Percentiles rank a stretch among this genome's conserved stretches.
phyloP scores from a whole-genome alignment of 2,113 vertebrate genomes.

The Aplodontia rufa region DNA sequence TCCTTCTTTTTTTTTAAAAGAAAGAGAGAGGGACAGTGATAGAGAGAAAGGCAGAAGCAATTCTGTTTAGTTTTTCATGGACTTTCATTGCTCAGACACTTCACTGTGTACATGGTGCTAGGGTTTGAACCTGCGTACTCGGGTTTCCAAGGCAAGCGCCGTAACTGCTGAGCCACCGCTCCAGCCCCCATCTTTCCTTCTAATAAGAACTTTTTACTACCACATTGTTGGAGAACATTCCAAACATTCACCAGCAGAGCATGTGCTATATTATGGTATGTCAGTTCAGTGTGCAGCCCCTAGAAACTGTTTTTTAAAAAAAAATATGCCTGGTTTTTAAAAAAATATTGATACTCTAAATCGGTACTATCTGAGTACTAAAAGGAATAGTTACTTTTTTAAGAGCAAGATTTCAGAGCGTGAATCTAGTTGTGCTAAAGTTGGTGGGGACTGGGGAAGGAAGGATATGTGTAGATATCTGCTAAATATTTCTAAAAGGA shows the following conservation, averaged over 20 bases:
- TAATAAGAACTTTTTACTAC: background rate
- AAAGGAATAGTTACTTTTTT: background rate
- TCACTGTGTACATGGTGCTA: too few relatives aligned
- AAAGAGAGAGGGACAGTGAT: too few relatives aligned
- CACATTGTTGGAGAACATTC: background rate
- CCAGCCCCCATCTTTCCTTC: background rate
- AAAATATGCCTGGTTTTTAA: background rate
- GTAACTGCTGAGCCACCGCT: too few relatives aligned
- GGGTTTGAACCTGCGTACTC: too few relatives aligned
- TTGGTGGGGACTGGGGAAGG: background rate
- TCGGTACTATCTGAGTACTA: background rate
- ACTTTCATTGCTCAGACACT: too few relatives aligned
- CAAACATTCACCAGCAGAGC: background rate
- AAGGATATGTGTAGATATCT: background rate
- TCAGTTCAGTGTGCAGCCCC: background rate
- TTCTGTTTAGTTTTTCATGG: too few relatives aligned
- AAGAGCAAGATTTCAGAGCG: background rate
- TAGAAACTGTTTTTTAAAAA: background rate
- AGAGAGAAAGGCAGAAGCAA: too few relatives aligned
- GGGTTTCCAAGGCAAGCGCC: too few relatives aligned
- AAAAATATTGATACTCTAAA: background rate
- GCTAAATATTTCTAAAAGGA: background rate
- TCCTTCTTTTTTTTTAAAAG: too few relatives aligned
- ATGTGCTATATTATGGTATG: background rate
- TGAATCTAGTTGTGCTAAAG: background rate